Percentiles rank a stretch among this genome's conserved stretches.
phyloP scores from a whole-genome alignment of 2,888 invertebrate genomes.

The Euproctis similis region DNA sequence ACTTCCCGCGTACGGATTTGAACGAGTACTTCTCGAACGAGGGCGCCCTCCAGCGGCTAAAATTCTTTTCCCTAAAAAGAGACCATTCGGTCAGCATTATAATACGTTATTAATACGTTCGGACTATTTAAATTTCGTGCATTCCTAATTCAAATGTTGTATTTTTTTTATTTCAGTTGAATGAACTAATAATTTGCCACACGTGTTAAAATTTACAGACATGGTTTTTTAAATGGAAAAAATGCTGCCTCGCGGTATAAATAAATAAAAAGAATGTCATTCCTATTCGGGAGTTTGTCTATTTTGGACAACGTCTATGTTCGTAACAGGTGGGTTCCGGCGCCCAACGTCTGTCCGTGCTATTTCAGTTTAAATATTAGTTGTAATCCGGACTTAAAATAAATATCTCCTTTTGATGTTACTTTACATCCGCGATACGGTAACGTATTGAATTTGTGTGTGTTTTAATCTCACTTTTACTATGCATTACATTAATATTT shows the following conservation, averaged over 20 bases:
- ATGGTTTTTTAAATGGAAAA: constrained; percentile 12
- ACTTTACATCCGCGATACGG: constrained; percentile 46
- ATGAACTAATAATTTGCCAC: constrained; percentile 3
- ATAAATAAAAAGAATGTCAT: constrained; percentile 61
- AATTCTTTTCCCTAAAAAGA: too few species aligned
- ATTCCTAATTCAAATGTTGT: too few species aligned
- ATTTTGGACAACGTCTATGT: constrained; percentile 47
- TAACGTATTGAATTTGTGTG: constrained; percentile 43
- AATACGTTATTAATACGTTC: too few species aligned
- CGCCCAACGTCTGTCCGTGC: constrained; percentile 24
- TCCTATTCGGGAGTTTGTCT: constrained; percentile 43
- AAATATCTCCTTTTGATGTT: constrained; percentile 55
- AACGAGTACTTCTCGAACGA: too few species aligned
- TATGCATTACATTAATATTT: too few species aligned
- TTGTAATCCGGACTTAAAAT: constrained; percentile 34
- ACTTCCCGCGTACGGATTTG: too few species aligned
- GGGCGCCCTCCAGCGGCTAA: too few species aligned
- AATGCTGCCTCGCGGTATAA: constrained; percentile 25
- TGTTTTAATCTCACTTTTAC: constrained; percentile 26
- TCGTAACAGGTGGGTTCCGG: constrained; percentile 54
- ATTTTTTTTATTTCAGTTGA: constrained; percentile 27
- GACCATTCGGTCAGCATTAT: too few species aligned
- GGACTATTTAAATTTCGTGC: too few species aligned
- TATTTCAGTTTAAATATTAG: constrained; percentile 25
- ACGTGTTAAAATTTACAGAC: not conserved